Evolutionary conservation across 2,113 vertebrate genomes (phyloP).

Genomic region (Ifrita kowaldi): DNA sequence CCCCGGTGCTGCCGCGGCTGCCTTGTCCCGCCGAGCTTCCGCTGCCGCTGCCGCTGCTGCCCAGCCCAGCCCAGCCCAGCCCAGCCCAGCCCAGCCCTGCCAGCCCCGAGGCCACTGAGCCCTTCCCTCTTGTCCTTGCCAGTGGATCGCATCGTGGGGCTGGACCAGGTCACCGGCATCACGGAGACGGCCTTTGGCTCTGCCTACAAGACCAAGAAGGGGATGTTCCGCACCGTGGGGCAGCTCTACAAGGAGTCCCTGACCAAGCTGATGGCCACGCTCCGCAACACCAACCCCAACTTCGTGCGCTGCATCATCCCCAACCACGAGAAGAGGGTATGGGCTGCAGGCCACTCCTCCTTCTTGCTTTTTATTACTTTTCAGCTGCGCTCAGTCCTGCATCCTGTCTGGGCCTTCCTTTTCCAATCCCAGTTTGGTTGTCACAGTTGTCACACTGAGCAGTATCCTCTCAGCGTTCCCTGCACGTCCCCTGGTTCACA

Average conservation of each 20-base stretch:
- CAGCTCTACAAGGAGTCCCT: slow-evolving; percentile 98
- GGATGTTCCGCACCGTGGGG: slow-evolving; percentile 94
- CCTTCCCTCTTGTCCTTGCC: not conserved
- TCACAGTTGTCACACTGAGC: accelerated
- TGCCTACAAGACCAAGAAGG: slow-evolving; percentile 95
- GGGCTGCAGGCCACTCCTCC: not conserved
- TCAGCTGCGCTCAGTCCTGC: not conserved
- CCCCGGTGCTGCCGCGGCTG: slow-evolving; percentile 13
- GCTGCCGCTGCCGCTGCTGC: slow-evolving; percentile 35
- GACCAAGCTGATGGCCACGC: slow-evolving; percentile 94
- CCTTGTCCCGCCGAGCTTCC: slow-evolving; percentile 68
- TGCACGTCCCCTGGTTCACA: too few species aligned
- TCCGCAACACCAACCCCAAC: slow-evolving; percentile 97
- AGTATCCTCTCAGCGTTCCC: not conserved
- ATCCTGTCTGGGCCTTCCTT: accelerated
- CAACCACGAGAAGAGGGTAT: slow-evolving; percentile 95
- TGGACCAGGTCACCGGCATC: slow-evolving; percentile 97
- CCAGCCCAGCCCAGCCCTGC: accelerated
- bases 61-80: too few species aligned
- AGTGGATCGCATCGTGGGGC: slow-evolving; percentile 97
- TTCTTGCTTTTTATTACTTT: accelerated
- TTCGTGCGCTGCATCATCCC: slow-evolving; percentile 99
- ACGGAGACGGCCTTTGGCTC: slow-evolving; percentile 94
- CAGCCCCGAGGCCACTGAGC: not conserved
- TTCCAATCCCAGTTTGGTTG: accelerated